phyloP scores from a whole-genome alignment of 2,113 vertebrate species.

The Dermatemys mawii region DNA sequence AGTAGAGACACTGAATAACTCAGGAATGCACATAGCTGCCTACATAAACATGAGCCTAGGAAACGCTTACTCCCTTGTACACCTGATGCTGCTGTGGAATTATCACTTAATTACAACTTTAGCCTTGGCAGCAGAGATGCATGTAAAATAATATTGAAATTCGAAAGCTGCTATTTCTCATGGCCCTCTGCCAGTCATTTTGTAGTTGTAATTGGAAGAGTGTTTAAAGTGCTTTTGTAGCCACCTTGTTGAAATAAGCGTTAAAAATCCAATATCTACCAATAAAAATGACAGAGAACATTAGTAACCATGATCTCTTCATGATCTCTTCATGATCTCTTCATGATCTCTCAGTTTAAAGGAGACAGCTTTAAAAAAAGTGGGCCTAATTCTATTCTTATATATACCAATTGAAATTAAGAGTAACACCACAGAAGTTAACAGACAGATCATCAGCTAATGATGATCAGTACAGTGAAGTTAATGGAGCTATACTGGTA shows the following conservation, averaged over 20 bases:
- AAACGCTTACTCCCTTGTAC: slow-evolving; percentile 39
- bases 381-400: not conserved
- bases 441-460: not conserved
- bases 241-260: slow-evolving; percentile 40
- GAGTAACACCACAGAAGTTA: not conserved
- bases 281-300: slow-evolving; percentile 22
- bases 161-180: slow-evolving; percentile 52
- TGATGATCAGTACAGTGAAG: not conserved
- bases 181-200: slow-evolving; percentile 27
- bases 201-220: slow-evolving; percentile 19
- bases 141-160: slow-evolving; percentile 66
- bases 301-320: slow-evolving; percentile 26
- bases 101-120: slow-evolving; percentile 71
- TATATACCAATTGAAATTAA: not conserved
- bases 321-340: slow-evolving; percentile 13
- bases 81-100: slow-evolving; percentile 44
- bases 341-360: slow-evolving; percentile 4
- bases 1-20: slow-evolving; percentile 4
- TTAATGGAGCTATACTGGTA: not conserved
- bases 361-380: not conserved
- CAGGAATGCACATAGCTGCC: slow-evolving; percentile 7
- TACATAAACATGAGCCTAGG: slow-evolving; percentile 15
- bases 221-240: slow-evolving; percentile 17
- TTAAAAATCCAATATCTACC: slow-evolving; percentile 44
- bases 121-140: slow-evolving; percentile 56